Evolutionary conservation across 1,140 invertebrate genomes (phyloP).

Genomic region (Drosophila pandora): DNA sequence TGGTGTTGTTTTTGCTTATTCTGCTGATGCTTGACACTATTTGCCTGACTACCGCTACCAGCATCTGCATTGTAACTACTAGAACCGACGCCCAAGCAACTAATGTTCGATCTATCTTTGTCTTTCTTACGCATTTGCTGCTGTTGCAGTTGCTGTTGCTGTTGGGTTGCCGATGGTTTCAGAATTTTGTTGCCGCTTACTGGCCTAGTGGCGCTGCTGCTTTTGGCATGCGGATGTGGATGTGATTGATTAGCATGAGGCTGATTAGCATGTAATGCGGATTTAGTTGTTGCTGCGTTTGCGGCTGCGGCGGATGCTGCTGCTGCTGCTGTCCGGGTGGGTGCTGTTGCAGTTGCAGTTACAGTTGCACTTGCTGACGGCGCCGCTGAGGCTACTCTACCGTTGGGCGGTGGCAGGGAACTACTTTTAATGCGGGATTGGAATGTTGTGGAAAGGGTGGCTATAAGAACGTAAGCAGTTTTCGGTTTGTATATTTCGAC

Average conservation of each 20-base stretch:
- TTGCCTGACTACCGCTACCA: constrained; percentile 67
- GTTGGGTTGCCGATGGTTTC: constrained; percentile 44
- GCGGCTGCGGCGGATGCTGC: constrained; percentile 45
- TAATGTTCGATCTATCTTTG: constrained; percentile 82
- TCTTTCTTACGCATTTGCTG: constrained; percentile 79
- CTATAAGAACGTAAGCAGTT: constrained; percentile 84
- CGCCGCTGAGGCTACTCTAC: constrained; percentile 77
- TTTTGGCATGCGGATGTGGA: constrained; percentile 61
- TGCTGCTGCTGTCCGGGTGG: constrained; percentile 43
- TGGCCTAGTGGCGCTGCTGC: constrained; percentile 29
- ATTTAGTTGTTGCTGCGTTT: constrained; percentile 49
- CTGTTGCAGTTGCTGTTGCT: constrained; percentile 36
- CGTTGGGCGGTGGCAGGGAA: constrained; percentile 82
- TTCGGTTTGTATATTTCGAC: constrained; percentile 52
- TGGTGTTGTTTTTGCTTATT: constrained; percentile 73
- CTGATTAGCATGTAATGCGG: constrained; percentile 73
- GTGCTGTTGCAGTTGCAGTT: constrained; percentile 47
- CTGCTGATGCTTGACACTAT: constrained; percentile 78
- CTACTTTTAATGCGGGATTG: constrained; percentile 85
- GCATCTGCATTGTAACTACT: constrained; percentile 64
- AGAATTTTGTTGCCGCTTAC: constrained; percentile 24
- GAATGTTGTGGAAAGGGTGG: constrained; percentile 84
- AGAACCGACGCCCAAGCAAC: constrained; percentile 59
- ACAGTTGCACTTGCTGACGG: constrained; percentile 15
- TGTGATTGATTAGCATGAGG: constrained; percentile 73